Percentiles rank a stretch among this genome's conserved stretches.
Evolutionary conservation across 2,888 invertebrate species (phyloP).

Genomic region (Psococerastis gibbosa): DNA sequence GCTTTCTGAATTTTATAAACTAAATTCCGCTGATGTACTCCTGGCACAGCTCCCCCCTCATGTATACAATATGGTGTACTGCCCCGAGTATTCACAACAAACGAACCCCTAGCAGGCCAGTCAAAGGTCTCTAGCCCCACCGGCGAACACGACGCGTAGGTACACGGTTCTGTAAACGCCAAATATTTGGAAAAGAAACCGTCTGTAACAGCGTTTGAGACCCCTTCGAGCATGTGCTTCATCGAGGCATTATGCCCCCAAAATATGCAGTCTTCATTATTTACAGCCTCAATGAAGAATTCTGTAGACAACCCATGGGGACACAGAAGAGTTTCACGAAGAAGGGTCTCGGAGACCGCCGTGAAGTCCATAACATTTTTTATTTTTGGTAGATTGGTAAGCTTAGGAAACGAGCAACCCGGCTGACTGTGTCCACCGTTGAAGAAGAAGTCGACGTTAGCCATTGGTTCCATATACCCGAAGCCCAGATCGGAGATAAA

Average conservation of each 20-base stretch:
- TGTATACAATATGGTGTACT: conserved; percentile 21
- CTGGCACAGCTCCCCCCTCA: neutral
- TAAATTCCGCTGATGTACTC: too few species aligned
- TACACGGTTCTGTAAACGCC: neutral
- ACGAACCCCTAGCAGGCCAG: conserved; percentile 21
- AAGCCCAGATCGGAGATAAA: conserved; percentile 33
- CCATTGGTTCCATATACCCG: conserved; percentile 35
- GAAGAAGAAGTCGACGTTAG: conserved; percentile 45
- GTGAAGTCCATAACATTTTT: conserved; percentile 21
- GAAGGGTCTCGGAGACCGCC: conserved; percentile 33
- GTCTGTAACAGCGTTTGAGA: neutral
- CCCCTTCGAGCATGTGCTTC: conserved; percentile 9
- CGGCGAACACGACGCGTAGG: conserved; percentile 19
- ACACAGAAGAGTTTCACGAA: too few species aligned
- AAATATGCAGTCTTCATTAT: conserved; percentile 34
- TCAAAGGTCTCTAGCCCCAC: conserved; percentile 21
- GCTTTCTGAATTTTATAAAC: too few species aligned
- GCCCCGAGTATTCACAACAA: conserved; percentile 20
- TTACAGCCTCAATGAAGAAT: conserved; percentile 37
- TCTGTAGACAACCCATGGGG: conserved; percentile 40
- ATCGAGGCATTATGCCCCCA: conserved; percentile 25
- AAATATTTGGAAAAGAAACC: neutral
- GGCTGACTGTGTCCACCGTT: conserved; percentile 49
- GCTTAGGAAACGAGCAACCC: conserved; percentile 29
- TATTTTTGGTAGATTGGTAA: conserved; percentile 17